A percentile compares a stretch with the other conserved stretches of the same genome.
These are phyloP conservation scores for Amniataba percoides DNA, from an alignment of 2,797 vertebrate species.

Conservation along the genomic window DNA sequence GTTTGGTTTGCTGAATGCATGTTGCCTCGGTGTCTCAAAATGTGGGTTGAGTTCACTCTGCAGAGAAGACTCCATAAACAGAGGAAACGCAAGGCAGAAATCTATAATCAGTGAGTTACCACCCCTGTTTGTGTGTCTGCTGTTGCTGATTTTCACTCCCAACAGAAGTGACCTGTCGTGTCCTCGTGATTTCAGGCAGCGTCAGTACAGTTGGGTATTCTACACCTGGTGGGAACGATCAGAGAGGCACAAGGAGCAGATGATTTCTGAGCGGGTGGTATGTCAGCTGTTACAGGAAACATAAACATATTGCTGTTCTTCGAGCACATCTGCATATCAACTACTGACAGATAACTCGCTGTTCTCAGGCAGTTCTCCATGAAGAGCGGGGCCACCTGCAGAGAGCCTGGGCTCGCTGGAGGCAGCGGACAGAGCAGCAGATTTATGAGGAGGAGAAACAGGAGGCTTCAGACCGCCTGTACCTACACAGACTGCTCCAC, in stretches of 20 bases:
- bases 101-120: conserved; percentile 70
- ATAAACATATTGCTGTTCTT: not conserved
- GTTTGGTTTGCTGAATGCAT: conserved; percentile 69
- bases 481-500: conserved; percentile 71
- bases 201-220: conserved; percentile 82
- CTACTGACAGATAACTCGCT: not conserved
- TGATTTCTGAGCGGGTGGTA: conserved; percentile 87
- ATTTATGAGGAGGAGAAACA: conserved; percentile 72
- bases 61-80: conserved; percentile 58
- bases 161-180: not conserved
- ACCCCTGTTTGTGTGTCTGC: not conserved
- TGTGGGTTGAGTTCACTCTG: conserved; percentile 77
- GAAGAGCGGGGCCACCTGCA: conserved; percentile 74
- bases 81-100: conserved; percentile 68
- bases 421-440: conserved; percentile 45
- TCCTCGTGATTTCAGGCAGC: conserved; percentile 63
- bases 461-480: conserved; percentile 70
- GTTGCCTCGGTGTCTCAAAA: conserved; percentile 75
- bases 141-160: not conserved
- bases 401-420: conserved; percentile 87
- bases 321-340: not conserved
- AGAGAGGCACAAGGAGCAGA: conserved; percentile 80
- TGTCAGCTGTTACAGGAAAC: conserved; percentile 10
- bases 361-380: conserved; percentile 87
- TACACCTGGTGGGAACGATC: conserved; percentile 85